A percentile compares a stretch with the other conserved stretches of the same genome.
Evolutionary conservation across 2,113 vertebrate genomes (phyloP).

Genomic region (Trichomycterus rosablanca): DNA sequence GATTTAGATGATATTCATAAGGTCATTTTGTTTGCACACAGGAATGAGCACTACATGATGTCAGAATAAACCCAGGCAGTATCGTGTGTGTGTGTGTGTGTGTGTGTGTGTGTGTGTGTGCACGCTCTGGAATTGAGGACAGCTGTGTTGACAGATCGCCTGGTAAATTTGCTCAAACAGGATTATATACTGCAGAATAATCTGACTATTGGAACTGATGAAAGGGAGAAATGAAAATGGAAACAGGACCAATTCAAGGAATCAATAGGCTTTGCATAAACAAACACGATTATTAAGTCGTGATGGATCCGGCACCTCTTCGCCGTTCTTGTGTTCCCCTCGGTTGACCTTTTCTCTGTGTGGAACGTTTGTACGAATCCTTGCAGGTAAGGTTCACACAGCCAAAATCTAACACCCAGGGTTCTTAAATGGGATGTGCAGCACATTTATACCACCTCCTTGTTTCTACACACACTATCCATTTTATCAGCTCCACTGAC

Average conservation of each 20-base stretch:
- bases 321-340: no score
- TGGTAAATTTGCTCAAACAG: constrained; percentile 35
- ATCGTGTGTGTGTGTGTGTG: background rate
- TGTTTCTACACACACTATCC: no score
- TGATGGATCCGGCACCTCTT: no score
- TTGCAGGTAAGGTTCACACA: no score
- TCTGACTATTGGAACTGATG: constrained; percentile 34
- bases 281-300: constrained; percentile 40
- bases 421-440: no score
- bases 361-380: no score
- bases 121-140: constrained; percentile 6
- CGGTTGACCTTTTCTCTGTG: no score
- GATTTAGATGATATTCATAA: background rate
- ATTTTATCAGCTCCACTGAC: no score
- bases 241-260: constrained; percentile 37
- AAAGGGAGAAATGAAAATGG: constrained; percentile 37
- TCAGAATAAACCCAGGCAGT: background rate
- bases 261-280: constrained; percentile 31
- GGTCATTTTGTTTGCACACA: background rate
- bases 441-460: no score
- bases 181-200: constrained; percentile 46
- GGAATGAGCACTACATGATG: background rate
- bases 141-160: constrained; percentile 45
- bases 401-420: no score
- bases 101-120: constrained; percentile 5